A percentile compares a stretch with the other conserved stretches of the same genome.
Evolutionary conservation across 2,888 invertebrate species (phyloP).

Genomic region (Mimas tiliae): DNA sequence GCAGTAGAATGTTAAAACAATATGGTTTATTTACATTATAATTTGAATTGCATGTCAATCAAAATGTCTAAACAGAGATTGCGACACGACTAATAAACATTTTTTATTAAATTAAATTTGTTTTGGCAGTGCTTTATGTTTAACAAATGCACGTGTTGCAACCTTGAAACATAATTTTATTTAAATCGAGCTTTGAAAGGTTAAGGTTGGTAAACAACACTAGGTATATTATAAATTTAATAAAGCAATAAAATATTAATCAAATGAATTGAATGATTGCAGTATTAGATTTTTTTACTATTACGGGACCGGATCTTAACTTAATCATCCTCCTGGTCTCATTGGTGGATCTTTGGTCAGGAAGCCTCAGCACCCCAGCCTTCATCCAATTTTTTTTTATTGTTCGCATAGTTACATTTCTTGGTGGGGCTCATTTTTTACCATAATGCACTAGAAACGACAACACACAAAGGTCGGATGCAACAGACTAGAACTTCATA

Average conservation of each 20-base stretch:
- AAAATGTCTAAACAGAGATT: slow-evolving; percentile 9
- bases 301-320: too few species aligned
- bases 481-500: too few species aligned
- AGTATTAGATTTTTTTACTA: too few species aligned
- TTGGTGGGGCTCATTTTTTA: too few species aligned
- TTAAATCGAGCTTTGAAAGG: slow-evolving; percentile 46
- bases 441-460: too few species aligned
- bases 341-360: too few species aligned
- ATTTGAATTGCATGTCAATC: slow-evolving; percentile 10
- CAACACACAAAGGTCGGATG: too few species aligned
- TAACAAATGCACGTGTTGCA: slow-evolving; percentile 43
- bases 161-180: slow-evolving; percentile 52
- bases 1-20: not conserved
- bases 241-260: not conserved
- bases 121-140: slow-evolving; percentile 25
- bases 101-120: slow-evolving; percentile 35
- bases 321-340: too few species aligned
- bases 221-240: slow-evolving; percentile 20
- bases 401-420: too few species aligned
- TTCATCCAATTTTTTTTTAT: too few species aligned
- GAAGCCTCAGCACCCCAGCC: too few species aligned
- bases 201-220: slow-evolving; percentile 43
- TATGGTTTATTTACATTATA: not conserved
- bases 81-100: not conserved
- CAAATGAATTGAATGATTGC: not conserved